Evolutionary conservation across 92 coral and sea anemone genomes (phyloP), one percentile per base, ranked within the genome.

Genomic region (Scolanthus callimorphus): DNA sequence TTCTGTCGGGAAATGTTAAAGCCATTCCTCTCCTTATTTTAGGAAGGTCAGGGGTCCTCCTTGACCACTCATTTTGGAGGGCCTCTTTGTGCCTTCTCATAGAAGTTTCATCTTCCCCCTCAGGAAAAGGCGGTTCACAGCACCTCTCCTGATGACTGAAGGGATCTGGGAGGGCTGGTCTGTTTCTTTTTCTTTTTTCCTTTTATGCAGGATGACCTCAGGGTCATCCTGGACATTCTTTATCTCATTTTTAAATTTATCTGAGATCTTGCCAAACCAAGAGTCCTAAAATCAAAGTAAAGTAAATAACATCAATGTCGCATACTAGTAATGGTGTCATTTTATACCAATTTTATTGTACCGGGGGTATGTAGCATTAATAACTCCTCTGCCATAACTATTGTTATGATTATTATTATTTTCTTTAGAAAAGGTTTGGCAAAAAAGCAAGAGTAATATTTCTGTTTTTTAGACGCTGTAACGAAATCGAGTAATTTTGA

Each of bases 111-210:
- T 80, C 87, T 29, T 85, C 88, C 3, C 88, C 88, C 29, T 85
- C 94, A 48, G 87, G 79, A 39, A 28, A 80, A 8, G 83, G 87
- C 20, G 85, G 88, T 81, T 86, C 0, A 86, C 44, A 4, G 66
- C 89, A 2, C 88, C 89, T 31, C 89, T 46, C 15, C 79, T 39
- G 1, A 69, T 31, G 17, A 55, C 64, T 0, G 60, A 26, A 17
- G 52, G 57, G 30, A 30, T 31, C 26, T 31, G 2, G 2, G 11
- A 3, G 2, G 10, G 27, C 15, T 6, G 29, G 2, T n/a, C 23
- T 0, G 11, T 24, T 4, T 17, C 55, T 2, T 11, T 41, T 29
- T 11, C 15, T 44, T 19, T 20, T 19, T 49, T 57, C 39, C 51
- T 23, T 29, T 59, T 77, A 11, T 57, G 59, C 23, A 63, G 27